A percentile compares a stretch with the other conserved stretches of the same genome.
These are phyloP conservation scores for Tetrax tetrax DNA, from an alignment of 2,113 vertebrate species.

Conservation along the genomic window DNA sequence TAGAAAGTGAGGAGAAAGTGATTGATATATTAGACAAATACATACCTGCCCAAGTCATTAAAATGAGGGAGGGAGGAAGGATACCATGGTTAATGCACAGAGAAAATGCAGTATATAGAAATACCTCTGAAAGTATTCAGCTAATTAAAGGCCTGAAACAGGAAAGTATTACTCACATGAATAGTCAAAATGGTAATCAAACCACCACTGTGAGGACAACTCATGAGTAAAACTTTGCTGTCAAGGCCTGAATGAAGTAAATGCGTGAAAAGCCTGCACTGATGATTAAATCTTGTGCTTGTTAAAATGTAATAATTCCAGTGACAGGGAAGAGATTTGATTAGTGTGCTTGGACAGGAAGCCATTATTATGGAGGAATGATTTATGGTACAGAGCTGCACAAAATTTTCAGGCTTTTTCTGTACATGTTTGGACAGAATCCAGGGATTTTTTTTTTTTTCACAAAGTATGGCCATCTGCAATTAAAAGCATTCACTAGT, in stretches of 20 bases:
- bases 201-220: conserved; percentile 9
- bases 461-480: not conserved
- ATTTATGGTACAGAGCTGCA: conserved; percentile 20
- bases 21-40: conserved; percentile 41
- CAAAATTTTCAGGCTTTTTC: conserved; percentile 13
- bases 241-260: conserved; percentile 31
- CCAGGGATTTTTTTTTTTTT: not conserved
- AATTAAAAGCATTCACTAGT: not conserved
- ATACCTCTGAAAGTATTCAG: conserved; percentile 6
- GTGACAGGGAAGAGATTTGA: conserved; percentile 58
- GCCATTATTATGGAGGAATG: conserved; percentile 36
- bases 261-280: not conserved
- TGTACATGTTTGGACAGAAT: not conserved
- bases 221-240: conserved; percentile 39
- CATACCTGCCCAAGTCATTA: conserved; percentile 53
- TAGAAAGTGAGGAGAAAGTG: conserved; percentile 47
- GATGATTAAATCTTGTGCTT: conserved; percentile 61
- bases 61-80: conserved; percentile 6
- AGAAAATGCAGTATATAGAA: conserved; percentile 42
- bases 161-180: conserved; percentile 55
- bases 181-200: conserved; percentile 62
- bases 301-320: conserved; percentile 68
- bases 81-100: conserved; percentile 27
- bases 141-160: conserved; percentile 57
- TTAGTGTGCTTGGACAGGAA: conserved; percentile 61